Percentiles rank a stretch among this genome's conserved stretches.
Evolutionary conservation across 2,113 vertebrate species (phyloP).

Genomic region (Burhinus oedicnemus): DNA sequence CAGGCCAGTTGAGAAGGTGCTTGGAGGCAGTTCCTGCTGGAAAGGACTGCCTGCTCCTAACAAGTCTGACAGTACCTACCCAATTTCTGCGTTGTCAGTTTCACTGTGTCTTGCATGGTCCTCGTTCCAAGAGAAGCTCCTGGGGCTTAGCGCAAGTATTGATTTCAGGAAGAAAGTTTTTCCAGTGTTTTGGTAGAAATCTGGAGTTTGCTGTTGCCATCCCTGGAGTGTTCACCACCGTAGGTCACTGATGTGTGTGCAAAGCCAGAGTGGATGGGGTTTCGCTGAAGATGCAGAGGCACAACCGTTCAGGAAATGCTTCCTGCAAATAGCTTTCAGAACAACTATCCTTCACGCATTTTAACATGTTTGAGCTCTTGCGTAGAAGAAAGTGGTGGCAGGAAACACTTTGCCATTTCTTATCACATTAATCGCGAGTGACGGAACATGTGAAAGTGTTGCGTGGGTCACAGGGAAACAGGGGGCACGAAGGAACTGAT

Average conservation of each 20-base stretch:
- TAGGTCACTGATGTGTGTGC: not conserved
- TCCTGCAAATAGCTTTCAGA: not conserved
- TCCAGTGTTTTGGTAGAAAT: not conserved
- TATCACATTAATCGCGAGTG: not conserved
- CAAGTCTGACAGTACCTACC: not conserved
- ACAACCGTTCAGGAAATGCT: not conserved
- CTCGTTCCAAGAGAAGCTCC: not conserved
- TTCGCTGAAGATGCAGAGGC: not conserved
- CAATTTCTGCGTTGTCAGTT: not conserved
- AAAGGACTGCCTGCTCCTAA: not conserved
- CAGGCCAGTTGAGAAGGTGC: not conserved
- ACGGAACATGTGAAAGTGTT: not conserved
- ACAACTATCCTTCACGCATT: not conserved
- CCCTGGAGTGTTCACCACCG: accelerated
- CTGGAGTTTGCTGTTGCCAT: not conserved
- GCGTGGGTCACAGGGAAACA: not conserved
- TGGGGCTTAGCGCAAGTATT: not conserved
- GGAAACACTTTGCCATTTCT: not conserved
- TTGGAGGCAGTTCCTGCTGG: not conserved
- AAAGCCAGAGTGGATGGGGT: not conserved
- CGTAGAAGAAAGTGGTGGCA: not conserved
- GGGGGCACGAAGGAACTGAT: not conserved
- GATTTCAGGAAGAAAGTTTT: not conserved
- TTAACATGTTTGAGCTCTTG: not conserved
- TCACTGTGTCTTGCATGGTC: not conserved